Percentiles rank a stretch among this genome's conserved stretches.
Evolutionary conservation across 2,888 invertebrate species (phyloP).

Genomic region (Cephus runcator): DNA sequence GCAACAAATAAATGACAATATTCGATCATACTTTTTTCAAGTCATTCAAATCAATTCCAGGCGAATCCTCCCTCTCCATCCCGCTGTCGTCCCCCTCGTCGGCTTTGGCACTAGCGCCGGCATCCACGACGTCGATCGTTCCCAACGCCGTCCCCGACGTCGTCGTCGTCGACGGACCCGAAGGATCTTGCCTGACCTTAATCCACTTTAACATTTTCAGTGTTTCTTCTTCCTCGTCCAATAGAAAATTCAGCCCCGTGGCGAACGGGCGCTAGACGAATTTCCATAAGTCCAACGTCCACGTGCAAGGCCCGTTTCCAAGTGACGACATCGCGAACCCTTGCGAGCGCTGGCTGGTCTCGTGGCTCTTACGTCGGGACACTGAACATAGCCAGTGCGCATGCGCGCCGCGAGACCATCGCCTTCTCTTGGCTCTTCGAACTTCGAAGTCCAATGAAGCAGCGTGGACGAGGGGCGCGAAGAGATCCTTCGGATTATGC

Average conservation of each 20-base stretch:
- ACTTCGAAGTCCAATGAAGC: no score
- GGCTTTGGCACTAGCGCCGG: constrained; percentile 32
- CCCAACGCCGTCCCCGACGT: background rate
- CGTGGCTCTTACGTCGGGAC: no score
- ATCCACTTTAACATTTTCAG: constrained; percentile 60
- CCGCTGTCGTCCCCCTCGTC: constrained; percentile 59
- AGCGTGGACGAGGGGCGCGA: no score
- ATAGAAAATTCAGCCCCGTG: background rate
- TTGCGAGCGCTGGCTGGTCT: no score
- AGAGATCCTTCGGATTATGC: no score
- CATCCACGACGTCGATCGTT: constrained; percentile 9
- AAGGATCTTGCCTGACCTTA: constrained; percentile 58
- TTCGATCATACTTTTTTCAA: constrained; percentile 56
- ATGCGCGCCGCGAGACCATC: no score
- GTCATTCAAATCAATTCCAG: constrained; percentile 51
- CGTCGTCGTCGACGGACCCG: constrained; percentile 44
- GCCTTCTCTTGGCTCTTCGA: no score
- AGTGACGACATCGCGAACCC: no score
- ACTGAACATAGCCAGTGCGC: no score
- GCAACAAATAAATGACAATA: background rate
- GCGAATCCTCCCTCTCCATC: constrained; percentile 60
- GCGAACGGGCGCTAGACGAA: no score
- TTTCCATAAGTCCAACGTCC: no score
- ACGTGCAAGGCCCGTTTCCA: no score
- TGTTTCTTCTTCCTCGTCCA: background rate